Conservation (phyloP, 2,888 invertebrate genomes). For the Metacarcinus magister region DNA sequence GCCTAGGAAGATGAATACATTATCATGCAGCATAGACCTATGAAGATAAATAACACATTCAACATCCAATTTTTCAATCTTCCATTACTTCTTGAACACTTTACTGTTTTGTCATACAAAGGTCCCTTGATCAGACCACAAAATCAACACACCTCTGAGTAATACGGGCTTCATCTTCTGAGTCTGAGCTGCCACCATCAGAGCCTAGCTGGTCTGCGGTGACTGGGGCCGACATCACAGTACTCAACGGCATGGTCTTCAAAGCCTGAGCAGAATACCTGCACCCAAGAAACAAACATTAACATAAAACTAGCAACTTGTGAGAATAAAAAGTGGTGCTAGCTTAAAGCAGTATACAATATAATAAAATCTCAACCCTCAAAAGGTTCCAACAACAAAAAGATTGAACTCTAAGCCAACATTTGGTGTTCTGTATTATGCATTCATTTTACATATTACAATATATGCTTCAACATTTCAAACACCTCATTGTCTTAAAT, state of each 20-base stretch:
- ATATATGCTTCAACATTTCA: too few species aligned
- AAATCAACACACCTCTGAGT: neutral
- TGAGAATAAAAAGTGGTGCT: neutral
- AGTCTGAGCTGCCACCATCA: constrained; percentile 81
- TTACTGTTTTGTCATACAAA: neutral
- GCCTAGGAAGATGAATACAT: constrained; percentile 49
- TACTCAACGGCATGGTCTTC: constrained; percentile 96
- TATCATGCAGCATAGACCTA: neutral
- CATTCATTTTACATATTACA: too few species aligned
- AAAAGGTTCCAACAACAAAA: too few species aligned
- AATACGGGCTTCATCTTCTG: constrained; percentile 78
- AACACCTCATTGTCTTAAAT: too few species aligned
- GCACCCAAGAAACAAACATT: constrained; percentile 75
- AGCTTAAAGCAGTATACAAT: too few species aligned
- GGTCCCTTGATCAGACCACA: neutral
- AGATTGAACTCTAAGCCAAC: too few species aligned
- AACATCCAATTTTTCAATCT: neutral
- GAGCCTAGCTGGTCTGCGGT: constrained; percentile 60
- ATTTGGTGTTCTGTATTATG: too few species aligned
- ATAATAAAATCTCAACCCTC: too few species aligned
- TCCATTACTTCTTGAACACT: neutral
- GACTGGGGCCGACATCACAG: constrained; percentile 89
- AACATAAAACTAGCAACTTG: neutral
- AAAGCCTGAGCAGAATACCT: constrained; percentile 93
- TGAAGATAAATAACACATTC: neutral